These are phyloP conservation scores for Trididemnum nubilum DNA, from an alignment of 23 tunicate genomes.

Conservation along the genomic window DNA sequence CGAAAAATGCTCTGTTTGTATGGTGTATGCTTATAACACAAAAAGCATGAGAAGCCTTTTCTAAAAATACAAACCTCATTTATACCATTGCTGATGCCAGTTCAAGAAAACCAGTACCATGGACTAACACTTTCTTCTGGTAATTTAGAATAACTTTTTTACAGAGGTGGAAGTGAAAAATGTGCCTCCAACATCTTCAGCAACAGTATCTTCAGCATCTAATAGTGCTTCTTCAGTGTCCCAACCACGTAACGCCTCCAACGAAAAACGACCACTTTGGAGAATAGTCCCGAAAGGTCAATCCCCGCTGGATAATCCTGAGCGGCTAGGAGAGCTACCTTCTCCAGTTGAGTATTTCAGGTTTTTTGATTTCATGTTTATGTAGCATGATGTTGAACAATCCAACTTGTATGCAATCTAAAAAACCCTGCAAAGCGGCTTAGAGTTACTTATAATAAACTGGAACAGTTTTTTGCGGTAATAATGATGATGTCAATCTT, in stretches of 20 bases:
- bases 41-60: too few relatives aligned
- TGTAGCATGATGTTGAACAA: slow-evolving; percentile 9
- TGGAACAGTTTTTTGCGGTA: neutral
- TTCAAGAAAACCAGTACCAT: neutral
- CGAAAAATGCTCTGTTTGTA: too few relatives aligned
- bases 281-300: too few relatives aligned
- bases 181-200: neutral
- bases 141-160: neutral
- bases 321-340: too few relatives aligned
- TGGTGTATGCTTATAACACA: too few relatives aligned
- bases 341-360: neutral
- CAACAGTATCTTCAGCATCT: neutral
- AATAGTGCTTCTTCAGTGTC: neutral
- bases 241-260: neutral
- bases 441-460: neutral
- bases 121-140: neutral
- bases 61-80: neutral
- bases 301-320: too few relatives aligned
- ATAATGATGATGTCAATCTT: slow-evolving; percentile 5
- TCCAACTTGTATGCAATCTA: slow-evolving; percentile 17
- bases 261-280: neutral
- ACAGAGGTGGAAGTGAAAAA: neutral
- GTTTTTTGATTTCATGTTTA: neutral
- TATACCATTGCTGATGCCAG: neutral
- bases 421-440: neutral